Conservation (phyloP, 2,888 invertebrate genomes). For the Erannis defoliaria region DNA sequence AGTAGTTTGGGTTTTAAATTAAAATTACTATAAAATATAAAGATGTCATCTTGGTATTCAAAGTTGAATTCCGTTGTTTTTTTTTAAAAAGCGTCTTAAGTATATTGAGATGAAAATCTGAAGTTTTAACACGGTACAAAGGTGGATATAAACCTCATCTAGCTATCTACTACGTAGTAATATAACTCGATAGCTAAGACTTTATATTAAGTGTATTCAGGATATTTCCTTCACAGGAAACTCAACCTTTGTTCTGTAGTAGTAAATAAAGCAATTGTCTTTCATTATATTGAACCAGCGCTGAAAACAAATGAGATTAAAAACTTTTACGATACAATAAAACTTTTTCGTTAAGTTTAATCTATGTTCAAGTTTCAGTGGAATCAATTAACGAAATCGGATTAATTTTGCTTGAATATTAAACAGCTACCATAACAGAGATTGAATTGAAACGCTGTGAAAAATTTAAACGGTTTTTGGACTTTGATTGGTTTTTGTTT, state of each 20-base stretch:
- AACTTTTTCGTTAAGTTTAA: slow-evolving; percentile 35
- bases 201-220: too few species aligned
- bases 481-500: slow-evolving; percentile 21
- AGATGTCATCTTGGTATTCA: too few species aligned
- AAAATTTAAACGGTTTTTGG: slow-evolving; percentile 18
- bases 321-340: slow-evolving; percentile 35
- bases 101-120: background rate
- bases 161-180: too few species aligned
- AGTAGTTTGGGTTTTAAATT: too few species aligned
- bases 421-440: slow-evolving; percentile 22
- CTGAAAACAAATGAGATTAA: slow-evolving; percentile 35
- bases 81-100: too few species aligned
- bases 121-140: too few species aligned
- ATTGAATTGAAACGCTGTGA: slow-evolving; percentile 12
- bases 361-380: slow-evolving; percentile 29
- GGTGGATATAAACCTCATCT: too few species aligned
- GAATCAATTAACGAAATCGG: slow-evolving; percentile 31
- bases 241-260: too few species aligned
- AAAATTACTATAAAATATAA: too few species aligned
- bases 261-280: background rate
- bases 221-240: too few species aligned
- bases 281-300: slow-evolving; percentile 4
- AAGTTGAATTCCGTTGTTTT: too few species aligned
- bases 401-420: slow-evolving; percentile 34
- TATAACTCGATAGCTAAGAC: too few species aligned